A percentile compares a stretch with the other conserved stretches of the same genome.
Conservation (phyloP, 2,797 vertebrate species). For the Smutsia gigantea region DNA sequence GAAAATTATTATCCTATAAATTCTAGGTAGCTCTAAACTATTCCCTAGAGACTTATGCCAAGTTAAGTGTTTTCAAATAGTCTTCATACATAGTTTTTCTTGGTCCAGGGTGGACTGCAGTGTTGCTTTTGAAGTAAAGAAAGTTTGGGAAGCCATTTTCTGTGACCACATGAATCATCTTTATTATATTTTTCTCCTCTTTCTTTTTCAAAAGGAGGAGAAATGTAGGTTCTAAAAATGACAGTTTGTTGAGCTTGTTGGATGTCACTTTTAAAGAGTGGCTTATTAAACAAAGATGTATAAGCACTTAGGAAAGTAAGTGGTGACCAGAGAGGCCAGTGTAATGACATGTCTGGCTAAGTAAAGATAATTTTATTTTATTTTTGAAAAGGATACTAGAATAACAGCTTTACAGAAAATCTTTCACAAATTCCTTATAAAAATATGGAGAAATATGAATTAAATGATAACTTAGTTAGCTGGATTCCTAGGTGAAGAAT, state of each 20-base stretch:
- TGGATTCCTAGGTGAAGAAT: constrained; percentile 41
- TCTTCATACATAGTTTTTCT: constrained; percentile 23
- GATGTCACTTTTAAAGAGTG: constrained; percentile 46
- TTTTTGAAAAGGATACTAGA: constrained; percentile 40
- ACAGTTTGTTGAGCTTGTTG: constrained; percentile 28
- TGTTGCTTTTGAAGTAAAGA: constrained; percentile 46
- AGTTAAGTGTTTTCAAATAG: constrained; percentile 35
- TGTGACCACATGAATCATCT: background rate
- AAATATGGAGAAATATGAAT: background rate
- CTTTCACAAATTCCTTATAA: constrained; percentile 33
- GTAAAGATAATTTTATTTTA: constrained; percentile 42
- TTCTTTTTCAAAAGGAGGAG: constrained; percentile 41
- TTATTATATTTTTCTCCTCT: constrained; percentile 9
- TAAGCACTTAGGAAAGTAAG: constrained; percentile 51
- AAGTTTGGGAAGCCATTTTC: constrained; percentile 27
- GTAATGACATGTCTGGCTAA: constrained; percentile 36
- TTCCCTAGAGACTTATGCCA: constrained; percentile 17
- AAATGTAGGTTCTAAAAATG: constrained; percentile 42
- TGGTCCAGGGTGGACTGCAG: background rate
- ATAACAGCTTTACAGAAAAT: constrained; percentile 43
- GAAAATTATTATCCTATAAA: constrained; percentile 58
- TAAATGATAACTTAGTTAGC: constrained; percentile 16
- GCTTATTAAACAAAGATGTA: constrained; percentile 47
- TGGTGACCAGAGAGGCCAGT: constrained; percentile 41
- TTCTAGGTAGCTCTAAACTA: constrained; percentile 35